phyloP scores from a whole-genome alignment of 1,140 invertebrate species.

The Leptinotarsa texana region DNA sequence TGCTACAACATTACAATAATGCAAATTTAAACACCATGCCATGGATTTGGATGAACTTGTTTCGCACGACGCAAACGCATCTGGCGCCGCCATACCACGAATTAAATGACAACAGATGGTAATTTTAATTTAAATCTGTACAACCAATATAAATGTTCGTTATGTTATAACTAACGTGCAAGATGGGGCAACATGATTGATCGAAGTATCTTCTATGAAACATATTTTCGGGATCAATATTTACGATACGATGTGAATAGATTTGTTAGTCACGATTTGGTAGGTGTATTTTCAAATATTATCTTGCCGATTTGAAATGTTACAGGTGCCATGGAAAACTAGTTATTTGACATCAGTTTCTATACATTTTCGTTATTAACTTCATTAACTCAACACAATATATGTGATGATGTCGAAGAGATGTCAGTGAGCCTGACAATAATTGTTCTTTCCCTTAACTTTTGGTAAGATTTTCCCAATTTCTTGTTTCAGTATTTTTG shows the following conservation, averaged over 20 bases:
- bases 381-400: too few relatives aligned
- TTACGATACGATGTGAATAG: not conserved
- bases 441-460: too few relatives aligned
- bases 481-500: too few relatives aligned
- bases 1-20: constrained; percentile 14
- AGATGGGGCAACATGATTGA: constrained; percentile 4
- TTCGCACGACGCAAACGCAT: not conserved
- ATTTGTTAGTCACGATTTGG: too few relatives aligned
- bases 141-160: constrained; percentile 16
- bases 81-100: constrained; percentile 13
- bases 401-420: too few relatives aligned
- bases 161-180: not conserved
- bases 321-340: too few relatives aligned
- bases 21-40: constrained; percentile 13
- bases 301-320: too few relatives aligned
- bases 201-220: not conserved
- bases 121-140: constrained; percentile 16
- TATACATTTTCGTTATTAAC: too few relatives aligned
- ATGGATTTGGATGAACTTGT: constrained; percentile 9
- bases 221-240: not conserved
- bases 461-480: too few relatives aligned
- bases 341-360: too few relatives aligned
- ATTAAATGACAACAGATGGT: constrained; percentile 22
- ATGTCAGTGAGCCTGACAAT: too few relatives aligned
- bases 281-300: too few relatives aligned